These are phyloP conservation scores for Drosophila austrosaltans DNA, from an alignment of 2,888 invertebrate genomes.

Conservation along the genomic window DNA sequence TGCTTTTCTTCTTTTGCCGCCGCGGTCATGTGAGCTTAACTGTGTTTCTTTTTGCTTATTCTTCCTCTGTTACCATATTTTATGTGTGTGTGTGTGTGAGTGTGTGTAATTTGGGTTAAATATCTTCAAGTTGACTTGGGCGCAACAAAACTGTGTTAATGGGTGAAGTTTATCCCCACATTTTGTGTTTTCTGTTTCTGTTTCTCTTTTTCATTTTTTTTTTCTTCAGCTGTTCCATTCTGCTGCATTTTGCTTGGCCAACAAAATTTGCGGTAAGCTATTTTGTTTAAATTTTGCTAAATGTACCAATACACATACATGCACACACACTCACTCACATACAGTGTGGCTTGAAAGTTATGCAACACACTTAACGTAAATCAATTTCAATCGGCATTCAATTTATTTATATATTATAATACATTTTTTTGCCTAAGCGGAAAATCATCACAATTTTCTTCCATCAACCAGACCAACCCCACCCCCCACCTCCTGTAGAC, in stretches of 20 bases:
- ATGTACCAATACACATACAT: conserved; percentile 18
- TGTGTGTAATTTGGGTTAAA: conserved; percentile 66
- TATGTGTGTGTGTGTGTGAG: conserved; percentile 21
- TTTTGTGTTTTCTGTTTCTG: conserved; percentile 17
- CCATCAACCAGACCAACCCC: neutral
- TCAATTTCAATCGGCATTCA: conserved; percentile 65
- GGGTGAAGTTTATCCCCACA: conserved; percentile 66
- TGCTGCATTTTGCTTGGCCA: conserved; percentile 31
- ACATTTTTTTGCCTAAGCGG: conserved; percentile 32
- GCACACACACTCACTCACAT: conserved; percentile 14
- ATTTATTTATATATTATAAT: conserved; percentile 68
- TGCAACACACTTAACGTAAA: conserved; percentile 54
- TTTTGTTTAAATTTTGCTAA: conserved; percentile 23
- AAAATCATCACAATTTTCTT: conserved; percentile 7
- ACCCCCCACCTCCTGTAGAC: neutral
- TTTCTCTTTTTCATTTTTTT: conserved; percentile 24
- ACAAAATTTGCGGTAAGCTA: conserved; percentile 13
- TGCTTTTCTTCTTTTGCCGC: conserved; percentile 28
- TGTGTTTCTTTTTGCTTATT: conserved; percentile 20
- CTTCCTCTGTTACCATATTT: neutral
- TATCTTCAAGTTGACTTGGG: conserved; percentile 40
- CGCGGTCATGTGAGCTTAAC: conserved; percentile 39
- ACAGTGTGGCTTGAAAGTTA: conserved; percentile 38
- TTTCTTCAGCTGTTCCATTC: conserved; percentile 8
- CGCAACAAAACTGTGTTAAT: conserved; percentile 67